Evolutionary conservation across 2,888 invertebrate species (phyloP).

Genomic region (Temnothorax ravouxi): DNA sequence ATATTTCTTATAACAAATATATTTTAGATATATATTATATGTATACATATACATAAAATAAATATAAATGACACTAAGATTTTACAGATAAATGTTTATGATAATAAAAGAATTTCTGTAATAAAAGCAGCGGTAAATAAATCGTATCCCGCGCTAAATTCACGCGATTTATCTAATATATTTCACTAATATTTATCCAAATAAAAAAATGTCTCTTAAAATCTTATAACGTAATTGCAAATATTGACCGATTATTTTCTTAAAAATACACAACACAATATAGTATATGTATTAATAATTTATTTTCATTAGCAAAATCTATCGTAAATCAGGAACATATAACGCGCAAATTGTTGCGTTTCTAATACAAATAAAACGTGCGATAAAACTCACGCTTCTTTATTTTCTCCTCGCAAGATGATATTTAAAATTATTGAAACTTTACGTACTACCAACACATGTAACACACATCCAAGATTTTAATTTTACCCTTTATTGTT

Average conservation of each 20-base stretch:
- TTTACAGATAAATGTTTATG: background rate
- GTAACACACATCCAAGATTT: background rate
- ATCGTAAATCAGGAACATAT: background rate
- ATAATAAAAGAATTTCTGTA: background rate
- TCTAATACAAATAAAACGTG: background rate
- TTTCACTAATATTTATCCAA: background rate
- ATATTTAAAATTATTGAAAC: slow-evolving; percentile 11
- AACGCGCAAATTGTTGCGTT: background rate
- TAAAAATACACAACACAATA: background rate
- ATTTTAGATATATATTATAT: background rate
- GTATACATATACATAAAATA: background rate
- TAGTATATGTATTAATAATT: background rate
- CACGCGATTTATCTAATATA: background rate
- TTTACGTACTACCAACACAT: background rate
- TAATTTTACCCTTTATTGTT: background rate
- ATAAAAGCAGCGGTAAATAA: background rate
- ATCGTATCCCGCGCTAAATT: background rate
- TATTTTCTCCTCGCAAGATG: background rate
- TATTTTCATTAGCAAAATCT: slow-evolving; percentile 2
- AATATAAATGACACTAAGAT: background rate
- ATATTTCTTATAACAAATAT: too few species aligned
- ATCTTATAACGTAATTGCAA: background rate
- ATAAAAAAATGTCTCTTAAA: background rate
- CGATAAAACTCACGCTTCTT: background rate
- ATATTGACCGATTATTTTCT: background rate